phyloP scores from a whole-genome alignment of 1,140 invertebrate species.

The Pseudomyrmex pallidus region DNA sequence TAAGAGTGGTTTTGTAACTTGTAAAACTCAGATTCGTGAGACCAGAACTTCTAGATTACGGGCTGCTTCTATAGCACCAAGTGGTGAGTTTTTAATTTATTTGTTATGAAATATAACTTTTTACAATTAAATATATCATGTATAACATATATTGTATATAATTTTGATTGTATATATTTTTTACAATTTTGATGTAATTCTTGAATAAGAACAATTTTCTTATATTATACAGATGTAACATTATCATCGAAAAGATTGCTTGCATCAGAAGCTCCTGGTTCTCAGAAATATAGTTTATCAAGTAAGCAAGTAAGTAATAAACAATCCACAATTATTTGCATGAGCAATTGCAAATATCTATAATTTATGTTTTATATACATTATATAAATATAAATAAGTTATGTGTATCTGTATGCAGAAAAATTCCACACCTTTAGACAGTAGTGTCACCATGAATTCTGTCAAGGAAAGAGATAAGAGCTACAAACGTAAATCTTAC shows the following conservation, averaged over 20 bases:
- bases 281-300: constrained; percentile 62
- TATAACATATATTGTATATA: background rate
- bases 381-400: constrained; percentile 3
- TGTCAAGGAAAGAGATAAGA: constrained; percentile 87
- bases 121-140: background rate
- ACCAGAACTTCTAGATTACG: constrained; percentile 90
- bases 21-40: constrained; percentile 86
- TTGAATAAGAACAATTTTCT: background rate
- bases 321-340: background rate
- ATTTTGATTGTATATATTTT: background rate
- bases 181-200: background rate
- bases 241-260: constrained; percentile 66
- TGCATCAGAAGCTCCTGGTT: constrained; percentile 64
- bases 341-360: background rate
- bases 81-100: constrained; percentile 54
- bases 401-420: constrained; percentile 59
- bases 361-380: background rate
- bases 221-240: constrained; percentile 47
- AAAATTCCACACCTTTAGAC: constrained; percentile 70
- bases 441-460: constrained; percentile 67
- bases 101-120: background rate
- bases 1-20: constrained; percentile 54
- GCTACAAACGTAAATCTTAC: constrained; percentile 88
- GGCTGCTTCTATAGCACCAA: constrained; percentile 85
- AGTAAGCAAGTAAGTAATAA: constrained; percentile 68